A percentile compares a stretch with the other conserved stretches of the same genome.
These are phyloP conservation scores for Pseudonaja textilis DNA, from an alignment of 2,113 vertebrate species.

Conservation along the genomic window DNA sequence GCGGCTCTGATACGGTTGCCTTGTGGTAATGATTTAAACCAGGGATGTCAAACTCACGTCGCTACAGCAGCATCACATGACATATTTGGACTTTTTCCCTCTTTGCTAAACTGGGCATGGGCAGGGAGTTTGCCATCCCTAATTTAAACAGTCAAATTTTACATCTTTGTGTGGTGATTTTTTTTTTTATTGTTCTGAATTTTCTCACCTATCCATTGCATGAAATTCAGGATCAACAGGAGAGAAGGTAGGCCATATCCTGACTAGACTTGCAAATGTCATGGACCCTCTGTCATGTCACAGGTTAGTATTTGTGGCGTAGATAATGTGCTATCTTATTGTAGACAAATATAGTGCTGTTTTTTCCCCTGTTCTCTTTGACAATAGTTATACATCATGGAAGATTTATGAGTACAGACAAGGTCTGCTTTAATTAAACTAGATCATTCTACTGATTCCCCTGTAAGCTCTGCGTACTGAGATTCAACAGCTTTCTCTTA, in stretches of 20 bases:
- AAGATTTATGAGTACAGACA: slow-evolving; percentile 5
- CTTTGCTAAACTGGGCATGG: too few species aligned
- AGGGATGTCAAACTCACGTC: too few species aligned
- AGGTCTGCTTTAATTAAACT: slow-evolving; percentile 28
- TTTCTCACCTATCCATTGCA: not conserved
- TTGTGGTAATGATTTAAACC: not conserved
- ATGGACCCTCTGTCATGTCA: not conserved
- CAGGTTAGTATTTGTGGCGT: not conserved
- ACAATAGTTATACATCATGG: slow-evolving; percentile 15
- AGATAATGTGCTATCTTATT: not conserved
- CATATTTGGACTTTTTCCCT: too few species aligned
- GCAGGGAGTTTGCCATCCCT: too few species aligned
- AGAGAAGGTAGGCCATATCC: not conserved
- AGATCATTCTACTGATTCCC: slow-evolving; percentile 1
- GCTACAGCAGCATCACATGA: too few species aligned
- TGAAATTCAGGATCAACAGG: not conserved
- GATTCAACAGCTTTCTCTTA: not conserved
- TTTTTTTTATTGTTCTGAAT: not conserved
- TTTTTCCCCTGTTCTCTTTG: not conserved
- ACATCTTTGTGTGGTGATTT: not conserved
- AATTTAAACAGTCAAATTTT: not conserved
- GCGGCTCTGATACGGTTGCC: not conserved
- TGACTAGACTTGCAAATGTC: too few species aligned
- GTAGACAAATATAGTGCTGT: not conserved
- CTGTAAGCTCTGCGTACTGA: not conserved